phyloP scores from a whole-genome alignment of 2,797 vertebrate genomes.

The Lagocephalus sceleratus region DNA sequence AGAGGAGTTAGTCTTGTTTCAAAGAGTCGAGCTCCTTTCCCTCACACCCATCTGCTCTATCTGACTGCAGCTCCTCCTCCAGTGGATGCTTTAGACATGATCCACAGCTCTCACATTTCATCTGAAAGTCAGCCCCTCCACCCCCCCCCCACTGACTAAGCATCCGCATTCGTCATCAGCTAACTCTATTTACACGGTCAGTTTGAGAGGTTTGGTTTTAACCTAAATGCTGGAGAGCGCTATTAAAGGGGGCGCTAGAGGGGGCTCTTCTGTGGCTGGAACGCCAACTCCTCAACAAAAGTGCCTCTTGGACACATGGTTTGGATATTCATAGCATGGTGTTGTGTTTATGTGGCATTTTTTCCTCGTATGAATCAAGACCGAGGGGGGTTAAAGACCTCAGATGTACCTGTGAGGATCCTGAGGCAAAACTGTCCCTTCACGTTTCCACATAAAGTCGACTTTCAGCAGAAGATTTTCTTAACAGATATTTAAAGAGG shows the following conservation, averaged over 20 bases:
- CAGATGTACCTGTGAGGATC: too few relatives aligned
- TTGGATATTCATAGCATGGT: constrained; percentile 13
- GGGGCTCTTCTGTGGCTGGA: constrained; percentile 41
- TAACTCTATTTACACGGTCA: constrained; percentile 43
- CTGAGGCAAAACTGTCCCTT: not conserved
- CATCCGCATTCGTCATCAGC: constrained; percentile 51
- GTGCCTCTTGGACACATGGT: constrained; percentile 31
- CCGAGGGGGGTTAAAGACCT: not conserved
- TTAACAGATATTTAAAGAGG: too few relatives aligned
- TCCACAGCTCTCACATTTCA: constrained; percentile 51
- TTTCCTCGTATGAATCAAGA: not conserved
- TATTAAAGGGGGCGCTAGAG: constrained; percentile 33
- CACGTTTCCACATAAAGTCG: too few relatives aligned
- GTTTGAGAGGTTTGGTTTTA: constrained; percentile 14
- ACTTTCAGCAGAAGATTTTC: too few relatives aligned
- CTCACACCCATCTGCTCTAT: constrained; percentile 39
- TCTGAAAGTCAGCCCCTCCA: constrained; percentile 8
- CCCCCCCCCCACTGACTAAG: constrained; percentile 24
- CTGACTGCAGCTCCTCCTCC: constrained; percentile 35
- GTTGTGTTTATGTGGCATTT: constrained; percentile 13
- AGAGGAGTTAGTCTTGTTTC: not conserved
- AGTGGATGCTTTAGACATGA: constrained; percentile 40
- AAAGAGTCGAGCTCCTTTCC: constrained; percentile 31
- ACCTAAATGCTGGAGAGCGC: constrained; percentile 8
- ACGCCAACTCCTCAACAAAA: not conserved